phyloP scores from a whole-genome alignment of 2,888 invertebrate species.

The Mimas tiliae region DNA sequence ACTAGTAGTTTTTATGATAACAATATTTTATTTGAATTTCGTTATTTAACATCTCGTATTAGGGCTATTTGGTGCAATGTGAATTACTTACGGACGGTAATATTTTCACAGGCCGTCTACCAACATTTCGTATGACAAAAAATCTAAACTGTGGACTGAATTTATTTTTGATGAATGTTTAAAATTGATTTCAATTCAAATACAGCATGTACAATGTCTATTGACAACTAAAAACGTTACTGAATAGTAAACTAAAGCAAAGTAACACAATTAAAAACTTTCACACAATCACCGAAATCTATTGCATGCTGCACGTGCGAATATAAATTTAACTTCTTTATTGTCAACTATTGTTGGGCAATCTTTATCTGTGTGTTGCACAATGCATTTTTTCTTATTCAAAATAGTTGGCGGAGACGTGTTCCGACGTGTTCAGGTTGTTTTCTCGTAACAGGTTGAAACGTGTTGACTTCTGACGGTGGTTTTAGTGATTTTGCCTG shows the following conservation, averaged over 20 bases:
- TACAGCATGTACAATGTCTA: background rate
- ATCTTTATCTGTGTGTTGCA: conserved; percentile 48
- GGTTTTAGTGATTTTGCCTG: conserved; percentile 12
- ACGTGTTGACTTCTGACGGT: conserved; percentile 53
- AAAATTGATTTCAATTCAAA: background rate
- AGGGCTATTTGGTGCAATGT: background rate
- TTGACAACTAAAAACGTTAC: background rate
- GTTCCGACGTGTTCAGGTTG: conserved; percentile 57
- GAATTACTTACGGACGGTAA: background rate
- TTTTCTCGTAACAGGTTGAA: conserved; percentile 63
- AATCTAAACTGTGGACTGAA: background rate
- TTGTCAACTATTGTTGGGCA: conserved; percentile 45
- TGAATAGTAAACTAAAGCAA: background rate
- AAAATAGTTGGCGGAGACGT: conserved; percentile 41
- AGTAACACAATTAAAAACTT: conserved; percentile 6
- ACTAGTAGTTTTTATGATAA: too few relatives aligned
- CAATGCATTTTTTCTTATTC: conserved; percentile 40
- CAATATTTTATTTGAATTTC: background rate
- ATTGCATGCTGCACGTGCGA: conserved; percentile 56
- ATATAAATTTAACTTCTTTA: conserved; percentile 43
- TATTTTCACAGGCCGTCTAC: background rate
- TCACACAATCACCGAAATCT: conserved; percentile 27
- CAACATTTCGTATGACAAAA: background rate
- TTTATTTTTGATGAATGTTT: background rate
- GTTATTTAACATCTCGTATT: background rate